These are phyloP conservation scores for Danionella cerebrum DNA, from an alignment of 2,113 vertebrate species.

Conservation along the genomic window DNA sequence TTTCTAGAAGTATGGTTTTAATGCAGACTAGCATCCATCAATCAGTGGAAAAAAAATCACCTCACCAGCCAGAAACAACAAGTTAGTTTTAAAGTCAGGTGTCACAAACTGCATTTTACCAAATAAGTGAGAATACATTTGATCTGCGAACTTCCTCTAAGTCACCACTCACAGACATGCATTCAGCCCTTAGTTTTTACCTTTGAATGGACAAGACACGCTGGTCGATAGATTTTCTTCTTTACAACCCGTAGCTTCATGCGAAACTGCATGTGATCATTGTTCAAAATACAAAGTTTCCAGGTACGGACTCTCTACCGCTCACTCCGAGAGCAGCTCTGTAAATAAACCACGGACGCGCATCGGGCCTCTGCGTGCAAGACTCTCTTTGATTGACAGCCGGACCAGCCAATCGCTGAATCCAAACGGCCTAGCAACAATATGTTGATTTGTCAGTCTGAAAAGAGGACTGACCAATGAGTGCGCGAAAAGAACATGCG, in stretches of 20 bases:
- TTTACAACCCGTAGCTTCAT: not conserved
- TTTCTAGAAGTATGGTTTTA: not conserved
- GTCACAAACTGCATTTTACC: not conserved
- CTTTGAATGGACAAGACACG: conserved; percentile 35
- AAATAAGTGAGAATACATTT: not conserved
- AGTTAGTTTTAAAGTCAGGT: not conserved
- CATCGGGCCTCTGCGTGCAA: not conserved
- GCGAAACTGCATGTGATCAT: not conserved
- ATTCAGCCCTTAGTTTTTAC: not conserved
- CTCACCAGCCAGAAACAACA: not conserved
- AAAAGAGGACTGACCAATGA: conserved; percentile 28
- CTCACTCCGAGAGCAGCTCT: not conserved
- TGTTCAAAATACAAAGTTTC: not conserved
- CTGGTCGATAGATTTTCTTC: not conserved
- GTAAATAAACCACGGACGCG: conserved; percentile 11
- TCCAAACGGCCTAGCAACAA: conserved; percentile 44
- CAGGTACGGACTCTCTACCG: not conserved
- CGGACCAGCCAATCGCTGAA: conserved; percentile 23
- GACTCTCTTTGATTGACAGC: conserved; percentile 30
- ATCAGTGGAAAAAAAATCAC: no score
- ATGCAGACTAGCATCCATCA: not conserved
- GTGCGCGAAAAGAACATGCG: not conserved
- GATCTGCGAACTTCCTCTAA: not conserved
- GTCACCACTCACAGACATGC: not conserved
- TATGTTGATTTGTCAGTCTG: conserved; percentile 33